Evolutionary conservation across 2,888 invertebrate species (phyloP).

Genomic region (Iselma pallidipennis): DNA sequence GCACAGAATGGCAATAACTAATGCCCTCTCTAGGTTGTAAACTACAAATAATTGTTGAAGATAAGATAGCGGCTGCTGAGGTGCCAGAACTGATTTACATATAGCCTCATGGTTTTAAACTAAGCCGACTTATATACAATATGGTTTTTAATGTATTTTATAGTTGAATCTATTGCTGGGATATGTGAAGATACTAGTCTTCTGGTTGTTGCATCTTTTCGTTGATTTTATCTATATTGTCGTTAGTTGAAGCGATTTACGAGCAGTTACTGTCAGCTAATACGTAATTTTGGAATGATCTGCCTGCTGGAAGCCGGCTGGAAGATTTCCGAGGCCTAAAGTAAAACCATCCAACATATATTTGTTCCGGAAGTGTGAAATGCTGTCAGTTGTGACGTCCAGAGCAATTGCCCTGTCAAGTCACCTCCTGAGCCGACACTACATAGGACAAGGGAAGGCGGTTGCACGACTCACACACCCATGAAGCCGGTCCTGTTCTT

Average conservation of each 20-base stretch:
- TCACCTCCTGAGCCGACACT: too few relatives aligned
- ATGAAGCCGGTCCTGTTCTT: too few relatives aligned
- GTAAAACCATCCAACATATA: too few relatives aligned
- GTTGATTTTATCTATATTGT: constrained; percentile 37
- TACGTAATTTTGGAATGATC: constrained; percentile 34
- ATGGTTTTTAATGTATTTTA: constrained; percentile 33
- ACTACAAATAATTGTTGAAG: constrained; percentile 54
- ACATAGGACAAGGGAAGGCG: too few relatives aligned
- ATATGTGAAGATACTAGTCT: constrained; percentile 27
- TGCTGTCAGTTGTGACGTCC: too few relatives aligned
- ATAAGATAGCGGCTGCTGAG: constrained; percentile 52
- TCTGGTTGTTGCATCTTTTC: constrained; percentile 28
- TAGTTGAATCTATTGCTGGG: neutral
- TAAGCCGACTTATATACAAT: constrained; percentile 45
- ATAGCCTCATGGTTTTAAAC: constrained; percentile 46
- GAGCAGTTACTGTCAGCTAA: constrained; percentile 29
- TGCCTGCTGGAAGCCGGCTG: too few relatives aligned
- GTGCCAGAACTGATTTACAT: constrained; percentile 53
- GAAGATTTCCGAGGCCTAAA: too few relatives aligned
- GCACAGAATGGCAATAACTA: constrained; percentile 52
- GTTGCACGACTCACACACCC: too few relatives aligned
- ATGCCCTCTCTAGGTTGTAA: constrained; percentile 48
- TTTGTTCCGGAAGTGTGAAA: too few relatives aligned
- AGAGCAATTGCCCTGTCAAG: too few relatives aligned
- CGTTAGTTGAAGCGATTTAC: constrained; percentile 37